phyloP scores from a whole-genome alignment of 2,888 invertebrate species.

The Pharmacophagus antenor region DNA sequence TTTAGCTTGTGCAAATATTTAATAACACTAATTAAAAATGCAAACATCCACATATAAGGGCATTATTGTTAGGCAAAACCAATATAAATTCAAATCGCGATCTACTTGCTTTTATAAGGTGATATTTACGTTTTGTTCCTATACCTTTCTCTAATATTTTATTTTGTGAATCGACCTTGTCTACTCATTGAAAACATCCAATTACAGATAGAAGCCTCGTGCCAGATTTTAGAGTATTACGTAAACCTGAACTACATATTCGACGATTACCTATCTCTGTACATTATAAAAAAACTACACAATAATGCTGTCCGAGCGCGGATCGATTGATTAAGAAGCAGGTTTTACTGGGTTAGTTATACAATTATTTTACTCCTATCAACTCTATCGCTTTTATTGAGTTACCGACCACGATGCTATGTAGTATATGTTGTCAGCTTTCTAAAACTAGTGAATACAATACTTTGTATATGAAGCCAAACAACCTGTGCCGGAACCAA shows the following conservation, averaged over 20 bases:
- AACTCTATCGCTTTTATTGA: slow-evolving; percentile 21
- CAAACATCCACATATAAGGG: not conserved
- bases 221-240: slow-evolving; percentile 60
- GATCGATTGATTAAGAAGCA: slow-evolving; percentile 49
- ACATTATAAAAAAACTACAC: slow-evolving; percentile 54
- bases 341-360: slow-evolving; percentile 40
- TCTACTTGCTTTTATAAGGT: not conserved
- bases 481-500: not conserved
- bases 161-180: slow-evolving; percentile 56
- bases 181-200: slow-evolving; percentile 52
- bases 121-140: slow-evolving; percentile 30
- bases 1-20: too few species aligned
- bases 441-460: slow-evolving; percentile 28
- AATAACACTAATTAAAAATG: not conserved
- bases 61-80: not conserved
- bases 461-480: slow-evolving; percentile 11
- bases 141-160: slow-evolving; percentile 37
- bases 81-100: slow-evolving; percentile 4
- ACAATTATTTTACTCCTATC: slow-evolving; percentile 32
- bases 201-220: slow-evolving; percentile 64
- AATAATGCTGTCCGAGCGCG: slow-evolving; percentile 54
- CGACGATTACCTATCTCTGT: slow-evolving; percentile 34
- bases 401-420: slow-evolving; percentile 1
- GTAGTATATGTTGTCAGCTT: slow-evolving; percentile 18
- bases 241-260: slow-evolving; percentile 57